A percentile compares a stretch with the other conserved stretches of the same genome.
Conservation (phyloP, 1,140 invertebrate genomes). For the Drosophila nannoptera region DNA sequence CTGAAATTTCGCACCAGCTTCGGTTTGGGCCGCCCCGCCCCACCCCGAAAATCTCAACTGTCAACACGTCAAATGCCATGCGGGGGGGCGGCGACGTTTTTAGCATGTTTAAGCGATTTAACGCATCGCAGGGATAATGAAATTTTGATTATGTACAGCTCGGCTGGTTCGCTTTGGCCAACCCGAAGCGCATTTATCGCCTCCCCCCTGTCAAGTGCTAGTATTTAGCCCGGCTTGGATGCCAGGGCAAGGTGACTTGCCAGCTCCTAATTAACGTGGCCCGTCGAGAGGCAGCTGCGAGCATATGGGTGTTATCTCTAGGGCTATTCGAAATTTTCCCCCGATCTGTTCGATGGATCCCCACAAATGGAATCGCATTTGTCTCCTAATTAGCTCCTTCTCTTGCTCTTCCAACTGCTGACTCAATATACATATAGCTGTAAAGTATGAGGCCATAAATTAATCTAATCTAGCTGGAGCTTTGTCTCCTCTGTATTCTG, state of each 20-base stretch:
- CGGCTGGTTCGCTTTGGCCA: conserved; percentile 51
- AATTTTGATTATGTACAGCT: conserved; percentile 76
- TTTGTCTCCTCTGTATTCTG: too few species aligned
- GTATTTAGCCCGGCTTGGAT: conserved; percentile 20
- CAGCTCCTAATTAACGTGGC: conserved; percentile 42
- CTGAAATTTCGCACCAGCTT: conserved; percentile 74
- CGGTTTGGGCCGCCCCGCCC: conserved; percentile 25
- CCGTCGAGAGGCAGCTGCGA: conserved; percentile 19
- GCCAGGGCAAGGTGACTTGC: conserved; percentile 11
- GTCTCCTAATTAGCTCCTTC: too few species aligned
- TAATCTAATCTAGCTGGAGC: too few species aligned
- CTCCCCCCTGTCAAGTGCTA: conserved; percentile 49
- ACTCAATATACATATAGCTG: too few species aligned
- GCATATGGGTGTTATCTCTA: not conserved
- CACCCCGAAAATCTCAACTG: conserved; percentile 57
- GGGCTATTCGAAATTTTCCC: too few species aligned
- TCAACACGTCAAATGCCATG: conserved; percentile 67
- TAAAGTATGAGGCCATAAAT: too few species aligned
- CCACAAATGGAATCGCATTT: too few species aligned
- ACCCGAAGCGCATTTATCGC: conserved; percentile 45
- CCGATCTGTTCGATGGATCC: too few species aligned
- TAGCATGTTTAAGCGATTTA: conserved; percentile 76
- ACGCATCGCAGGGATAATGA: conserved; percentile 77
- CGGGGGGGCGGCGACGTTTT: conserved; percentile 41
- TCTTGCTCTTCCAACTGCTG: too few species aligned